Evolutionary conservation across 2,888 invertebrate species (phyloP).

Genomic region (Meandrusa payeni): DNA sequence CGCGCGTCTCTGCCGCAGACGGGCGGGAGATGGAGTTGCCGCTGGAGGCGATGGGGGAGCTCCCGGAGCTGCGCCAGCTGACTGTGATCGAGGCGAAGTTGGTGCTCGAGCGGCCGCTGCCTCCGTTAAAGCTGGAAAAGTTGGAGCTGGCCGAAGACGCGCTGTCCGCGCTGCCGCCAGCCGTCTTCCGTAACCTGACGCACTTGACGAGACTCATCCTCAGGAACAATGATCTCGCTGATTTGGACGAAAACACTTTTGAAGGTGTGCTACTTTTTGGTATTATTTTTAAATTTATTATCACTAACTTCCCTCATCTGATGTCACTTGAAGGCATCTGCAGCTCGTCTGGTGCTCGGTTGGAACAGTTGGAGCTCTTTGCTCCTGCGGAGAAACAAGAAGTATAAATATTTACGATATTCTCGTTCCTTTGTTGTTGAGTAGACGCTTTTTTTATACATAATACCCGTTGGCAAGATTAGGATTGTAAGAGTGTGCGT

Average conservation of each 20-base stretch:
- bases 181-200: constrained; percentile 33
- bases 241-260: constrained; percentile 32
- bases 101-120: constrained; percentile 21
- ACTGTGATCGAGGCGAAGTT: constrained; percentile 22
- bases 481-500: too few species aligned
- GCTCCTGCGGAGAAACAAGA: too few species aligned
- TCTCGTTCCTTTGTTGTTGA: too few species aligned
- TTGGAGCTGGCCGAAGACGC: constrained; percentile 26
- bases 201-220: constrained; percentile 29
- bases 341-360: too few species aligned
- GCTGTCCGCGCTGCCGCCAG: constrained; percentile 8
- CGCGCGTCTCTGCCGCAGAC: too few species aligned
- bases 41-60: constrained; percentile 21
- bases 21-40: constrained; percentile 23
- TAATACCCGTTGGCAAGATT: too few species aligned
- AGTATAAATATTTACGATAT: too few species aligned
- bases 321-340: too few species aligned
- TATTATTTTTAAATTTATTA: too few species aligned
- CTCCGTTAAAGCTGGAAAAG: constrained; percentile 15
- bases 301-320: too few species aligned
- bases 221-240: constrained; percentile 28
- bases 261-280: constrained; percentile 29
- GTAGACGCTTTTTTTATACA: too few species aligned
- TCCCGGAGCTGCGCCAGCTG: constrained; percentile 24
- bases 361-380: too few species aligned